phyloP scores from a whole-genome alignment of 2,113 vertebrate genomes.

The Perca schrenkii region DNA sequence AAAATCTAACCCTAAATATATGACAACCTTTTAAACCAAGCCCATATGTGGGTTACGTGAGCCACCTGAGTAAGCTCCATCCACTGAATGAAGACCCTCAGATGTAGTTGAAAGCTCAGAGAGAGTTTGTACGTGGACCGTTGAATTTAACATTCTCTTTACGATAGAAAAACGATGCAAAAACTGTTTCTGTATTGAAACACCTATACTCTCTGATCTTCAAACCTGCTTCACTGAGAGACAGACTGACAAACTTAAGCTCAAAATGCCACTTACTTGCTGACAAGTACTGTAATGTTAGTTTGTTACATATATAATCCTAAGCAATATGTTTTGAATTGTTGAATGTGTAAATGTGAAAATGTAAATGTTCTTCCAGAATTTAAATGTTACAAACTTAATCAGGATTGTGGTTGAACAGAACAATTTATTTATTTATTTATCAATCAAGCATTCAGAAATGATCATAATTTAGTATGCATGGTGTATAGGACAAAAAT shows the following conservation, averaged over 20 bases:
- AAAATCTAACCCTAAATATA: not conserved
- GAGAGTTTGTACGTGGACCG: not conserved
- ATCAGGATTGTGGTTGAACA: not conserved
- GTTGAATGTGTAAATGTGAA: not conserved
- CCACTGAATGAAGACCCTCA: not conserved
- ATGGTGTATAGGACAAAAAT: slow-evolving; percentile 16
- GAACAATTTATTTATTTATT: not conserved
- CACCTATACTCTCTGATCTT: not conserved
- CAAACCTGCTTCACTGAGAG: not conserved
- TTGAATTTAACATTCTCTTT: too few relatives aligned
- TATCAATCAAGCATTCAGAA: slow-evolving; percentile 38
- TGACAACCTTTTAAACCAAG: not conserved
- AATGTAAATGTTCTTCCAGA: not conserved
- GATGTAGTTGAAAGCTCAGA: too few relatives aligned
- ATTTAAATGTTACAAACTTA: slow-evolving; percentile 1
- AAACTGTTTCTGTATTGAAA: not conserved
- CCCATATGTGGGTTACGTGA: not conserved
- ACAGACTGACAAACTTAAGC: too few relatives aligned
- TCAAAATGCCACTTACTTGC: not conserved
- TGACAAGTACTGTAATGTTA: not conserved
- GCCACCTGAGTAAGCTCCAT: not conserved
- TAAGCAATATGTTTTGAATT: not conserved
- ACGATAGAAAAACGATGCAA: not conserved
- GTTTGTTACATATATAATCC: not conserved
- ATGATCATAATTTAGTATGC: slow-evolving; percentile 38